Percentiles rank a stretch among this genome's conserved stretches.
Evolutionary conservation across 2,888 invertebrate genomes (phyloP).

Genomic region (Stenolophus ochropezus): DNA sequence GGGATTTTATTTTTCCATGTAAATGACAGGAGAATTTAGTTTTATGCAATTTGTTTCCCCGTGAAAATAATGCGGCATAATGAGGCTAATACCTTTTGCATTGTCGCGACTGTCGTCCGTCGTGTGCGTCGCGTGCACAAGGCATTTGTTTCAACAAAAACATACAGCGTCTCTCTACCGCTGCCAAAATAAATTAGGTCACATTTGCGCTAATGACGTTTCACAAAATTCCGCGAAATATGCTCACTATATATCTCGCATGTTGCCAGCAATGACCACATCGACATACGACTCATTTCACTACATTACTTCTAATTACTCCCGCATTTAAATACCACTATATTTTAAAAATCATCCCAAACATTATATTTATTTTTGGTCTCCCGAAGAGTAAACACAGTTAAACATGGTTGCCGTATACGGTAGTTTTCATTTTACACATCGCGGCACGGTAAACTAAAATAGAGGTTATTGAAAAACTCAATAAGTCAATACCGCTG

Average conservation of each 20-base stretch:
- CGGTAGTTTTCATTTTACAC: too few relatives aligned
- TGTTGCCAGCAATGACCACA: constrained; percentile 6
- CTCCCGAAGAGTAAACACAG: background rate
- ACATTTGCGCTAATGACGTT: constrained; percentile 42
- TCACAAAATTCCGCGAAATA: constrained; percentile 38
- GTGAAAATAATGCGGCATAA: constrained; percentile 3
- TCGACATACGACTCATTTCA: constrained; percentile 9
- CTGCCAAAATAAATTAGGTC: constrained; percentile 39
- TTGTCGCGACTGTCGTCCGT: background rate
- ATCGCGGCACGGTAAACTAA: too few relatives aligned
- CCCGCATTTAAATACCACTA: background rate
- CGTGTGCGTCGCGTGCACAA: background rate
- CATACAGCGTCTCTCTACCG: constrained; percentile 11
- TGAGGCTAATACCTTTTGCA: constrained; percentile 14
- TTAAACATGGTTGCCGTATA: background rate
- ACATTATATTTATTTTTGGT: background rate
- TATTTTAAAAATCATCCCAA: background rate
- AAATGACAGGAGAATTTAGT: background rate
- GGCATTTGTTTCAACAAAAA: constrained; percentile 36
- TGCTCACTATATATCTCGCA: constrained; percentile 13
- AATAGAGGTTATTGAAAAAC: too few relatives aligned
- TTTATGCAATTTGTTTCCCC: background rate
- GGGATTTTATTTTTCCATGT: background rate
- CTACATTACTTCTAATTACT: background rate
- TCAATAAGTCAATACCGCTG: too few relatives aligned